Conservation (phyloP, 2,113 vertebrate species). For the Speoplatyrhinus poulsoni region DNA sequence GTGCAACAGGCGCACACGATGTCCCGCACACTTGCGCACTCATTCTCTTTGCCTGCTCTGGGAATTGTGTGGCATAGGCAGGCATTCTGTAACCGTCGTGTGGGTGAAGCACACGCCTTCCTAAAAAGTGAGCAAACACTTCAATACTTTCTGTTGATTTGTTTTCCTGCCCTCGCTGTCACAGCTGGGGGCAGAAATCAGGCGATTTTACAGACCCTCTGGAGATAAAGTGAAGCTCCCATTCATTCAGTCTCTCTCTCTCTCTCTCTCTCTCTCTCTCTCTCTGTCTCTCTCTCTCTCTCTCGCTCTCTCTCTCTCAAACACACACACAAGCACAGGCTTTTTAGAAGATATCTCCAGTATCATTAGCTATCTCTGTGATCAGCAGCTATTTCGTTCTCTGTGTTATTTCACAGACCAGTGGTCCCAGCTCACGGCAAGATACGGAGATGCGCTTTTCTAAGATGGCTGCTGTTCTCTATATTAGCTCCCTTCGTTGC, state of each 20-base stretch:
- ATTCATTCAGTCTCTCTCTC: not conserved
- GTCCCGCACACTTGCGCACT: not conserved
- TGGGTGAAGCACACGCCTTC: too few species aligned
- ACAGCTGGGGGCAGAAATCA: too few species aligned
- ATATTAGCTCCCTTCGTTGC: conserved; percentile 40
- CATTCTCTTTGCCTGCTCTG: too few species aligned
- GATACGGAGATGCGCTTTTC: conserved; percentile 32
- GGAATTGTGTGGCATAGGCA: too few species aligned
- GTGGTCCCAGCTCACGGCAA: conserved; percentile 33
- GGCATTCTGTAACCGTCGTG: too few species aligned
- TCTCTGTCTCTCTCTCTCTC: too few species aligned
- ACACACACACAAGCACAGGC: conserved; percentile 7
- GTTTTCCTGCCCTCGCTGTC: not conserved
- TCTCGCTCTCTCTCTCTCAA: not conserved
- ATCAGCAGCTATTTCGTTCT: conserved; percentile 52
- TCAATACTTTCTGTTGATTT: not conserved
- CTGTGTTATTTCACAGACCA: conserved; percentile 56
- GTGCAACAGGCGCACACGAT: not conserved
- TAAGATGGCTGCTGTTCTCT: conserved; percentile 35
- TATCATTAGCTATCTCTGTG: conserved; percentile 34
- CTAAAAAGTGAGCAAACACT: not conserved
- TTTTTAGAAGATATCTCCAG: conserved; percentile 27
- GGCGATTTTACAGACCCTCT: too few species aligned
- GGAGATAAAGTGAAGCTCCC: too few species aligned
- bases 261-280: conserved; percentile 26